Conservation (phyloP, 2,888 invertebrate species). For the Drosophila fungiperda region DNA sequence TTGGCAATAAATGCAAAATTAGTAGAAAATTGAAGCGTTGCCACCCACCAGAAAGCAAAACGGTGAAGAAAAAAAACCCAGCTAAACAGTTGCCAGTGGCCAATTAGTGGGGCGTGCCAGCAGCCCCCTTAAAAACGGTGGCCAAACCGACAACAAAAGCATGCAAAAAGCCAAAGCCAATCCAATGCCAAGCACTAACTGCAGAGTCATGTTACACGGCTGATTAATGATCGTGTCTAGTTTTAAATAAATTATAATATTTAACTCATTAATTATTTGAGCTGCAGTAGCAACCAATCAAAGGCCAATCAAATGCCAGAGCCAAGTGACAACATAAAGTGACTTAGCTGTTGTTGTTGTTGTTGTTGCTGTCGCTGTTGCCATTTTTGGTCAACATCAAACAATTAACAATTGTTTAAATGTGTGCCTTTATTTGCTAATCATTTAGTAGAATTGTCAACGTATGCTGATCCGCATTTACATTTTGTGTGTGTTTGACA, state of each 20-base stretch:
- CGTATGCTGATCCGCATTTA: conserved; percentile 50
- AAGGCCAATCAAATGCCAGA: conserved; percentile 73
- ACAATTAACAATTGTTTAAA: conserved; percentile 70
- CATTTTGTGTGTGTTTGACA: conserved; percentile 43
- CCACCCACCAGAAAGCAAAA: conserved; percentile 66
- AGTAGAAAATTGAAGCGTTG: conserved; percentile 59
- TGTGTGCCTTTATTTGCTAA: conserved; percentile 75
- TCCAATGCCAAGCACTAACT: conserved; percentile 55
- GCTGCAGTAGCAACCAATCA: conserved; percentile 68
- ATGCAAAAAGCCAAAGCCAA: conserved; percentile 34
- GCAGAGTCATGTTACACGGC: conserved; percentile 49
- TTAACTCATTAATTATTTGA: conserved; percentile 76
- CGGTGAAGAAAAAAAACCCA: conserved; percentile 10
- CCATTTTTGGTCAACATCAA: conserved; percentile 69
- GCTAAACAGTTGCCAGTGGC: conserved; percentile 46
- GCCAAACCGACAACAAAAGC: conserved; percentile 51
- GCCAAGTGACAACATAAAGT: conserved; percentile 57
- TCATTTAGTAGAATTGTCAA: conserved; percentile 67
- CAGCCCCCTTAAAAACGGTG: conserved; percentile 60
- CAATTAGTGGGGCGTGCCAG: conserved; percentile 75
- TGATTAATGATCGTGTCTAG: conserved; percentile 78
- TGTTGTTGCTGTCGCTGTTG: conserved; percentile 34
- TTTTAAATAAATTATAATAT: conserved; percentile 77
- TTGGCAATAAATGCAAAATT: conserved; percentile 76
- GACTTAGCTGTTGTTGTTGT: conserved; percentile 30